These are phyloP conservation scores for Pithys albifrons DNA, from an alignment of 2,113 vertebrate species.

Conservation along the genomic window DNA sequence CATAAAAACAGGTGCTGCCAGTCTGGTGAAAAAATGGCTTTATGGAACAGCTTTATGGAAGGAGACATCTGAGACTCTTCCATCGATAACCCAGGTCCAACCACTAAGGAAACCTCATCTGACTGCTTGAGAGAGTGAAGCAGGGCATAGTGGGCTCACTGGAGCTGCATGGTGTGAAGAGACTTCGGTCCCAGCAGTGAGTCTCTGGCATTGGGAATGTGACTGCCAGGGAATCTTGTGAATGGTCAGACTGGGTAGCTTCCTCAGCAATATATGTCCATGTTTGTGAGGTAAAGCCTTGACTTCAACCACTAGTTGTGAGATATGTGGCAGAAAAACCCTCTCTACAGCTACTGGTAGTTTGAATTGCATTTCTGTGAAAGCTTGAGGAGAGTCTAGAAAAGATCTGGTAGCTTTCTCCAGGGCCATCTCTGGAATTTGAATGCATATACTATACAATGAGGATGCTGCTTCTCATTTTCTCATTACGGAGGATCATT, in stretches of 20 bases:
- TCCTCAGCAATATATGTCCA: background rate
- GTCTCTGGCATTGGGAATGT: background rate
- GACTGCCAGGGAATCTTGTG: background rate
- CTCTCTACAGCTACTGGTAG: background rate
- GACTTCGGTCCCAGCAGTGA: background rate
- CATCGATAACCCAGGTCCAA: no score
- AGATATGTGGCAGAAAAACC: background rate
- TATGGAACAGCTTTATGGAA: background rate
- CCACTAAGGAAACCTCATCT: background rate
- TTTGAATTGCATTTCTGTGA: background rate
- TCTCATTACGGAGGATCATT: background rate
- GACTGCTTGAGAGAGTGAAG: background rate
- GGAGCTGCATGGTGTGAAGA: background rate
- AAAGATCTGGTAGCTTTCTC: background rate
- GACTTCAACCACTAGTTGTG: background rate
- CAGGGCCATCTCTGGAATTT: background rate
- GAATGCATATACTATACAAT: background rate
- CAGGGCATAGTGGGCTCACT: accelerated
- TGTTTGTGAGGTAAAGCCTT: background rate
- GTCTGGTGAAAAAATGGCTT: background rate
- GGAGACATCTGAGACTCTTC: background rate
- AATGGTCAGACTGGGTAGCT: background rate
- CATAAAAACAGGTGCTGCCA: background rate
- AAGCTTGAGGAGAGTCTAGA: background rate
- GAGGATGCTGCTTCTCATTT: background rate